Percentiles rank a stretch among this genome's conserved stretches.
phyloP scores from a whole-genome alignment of 2,797 vertebrate genomes.

The Aphelocoma californica region DNA sequence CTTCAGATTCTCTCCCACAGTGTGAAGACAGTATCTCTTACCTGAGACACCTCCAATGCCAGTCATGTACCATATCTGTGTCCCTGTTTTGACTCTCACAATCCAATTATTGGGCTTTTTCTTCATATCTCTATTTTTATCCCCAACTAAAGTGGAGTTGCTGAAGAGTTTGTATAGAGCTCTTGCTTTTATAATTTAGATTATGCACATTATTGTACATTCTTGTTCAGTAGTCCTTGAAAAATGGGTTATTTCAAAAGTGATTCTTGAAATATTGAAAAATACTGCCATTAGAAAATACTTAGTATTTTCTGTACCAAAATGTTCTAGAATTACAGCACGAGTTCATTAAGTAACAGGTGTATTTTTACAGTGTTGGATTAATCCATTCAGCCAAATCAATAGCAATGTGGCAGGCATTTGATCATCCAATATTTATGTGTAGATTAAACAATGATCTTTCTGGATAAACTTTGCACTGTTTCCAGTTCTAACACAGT shows the following conservation, averaged over 20 bases:
- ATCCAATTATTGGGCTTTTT: not conserved
- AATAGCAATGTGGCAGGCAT: not conserved
- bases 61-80: not conserved
- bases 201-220: not conserved
- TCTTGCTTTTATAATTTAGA: not conserved
- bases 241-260: conserved; percentile 38
- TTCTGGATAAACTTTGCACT: not conserved
- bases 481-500: not conserved
- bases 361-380: not conserved
- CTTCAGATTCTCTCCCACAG: not conserved
- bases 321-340: not conserved
- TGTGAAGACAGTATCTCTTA: not conserved
- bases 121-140: not conserved
- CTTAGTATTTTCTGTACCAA: not conserved
- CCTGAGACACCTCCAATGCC: not conserved
- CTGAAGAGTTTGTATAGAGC: not conserved
- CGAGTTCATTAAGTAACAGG: not conserved
- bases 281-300: conserved; percentile 34
- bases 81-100: not conserved
- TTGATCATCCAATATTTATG: not conserved
- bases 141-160: not conserved
- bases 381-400: conserved; percentile 5
- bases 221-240: conserved; percentile 34
- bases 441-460: not conserved
- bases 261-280: conserved; percentile 9